These are phyloP conservation scores for Eristalis arbustorum DNA, from an alignment of 2,888 invertebrate genomes.

Conservation along the genomic window DNA sequence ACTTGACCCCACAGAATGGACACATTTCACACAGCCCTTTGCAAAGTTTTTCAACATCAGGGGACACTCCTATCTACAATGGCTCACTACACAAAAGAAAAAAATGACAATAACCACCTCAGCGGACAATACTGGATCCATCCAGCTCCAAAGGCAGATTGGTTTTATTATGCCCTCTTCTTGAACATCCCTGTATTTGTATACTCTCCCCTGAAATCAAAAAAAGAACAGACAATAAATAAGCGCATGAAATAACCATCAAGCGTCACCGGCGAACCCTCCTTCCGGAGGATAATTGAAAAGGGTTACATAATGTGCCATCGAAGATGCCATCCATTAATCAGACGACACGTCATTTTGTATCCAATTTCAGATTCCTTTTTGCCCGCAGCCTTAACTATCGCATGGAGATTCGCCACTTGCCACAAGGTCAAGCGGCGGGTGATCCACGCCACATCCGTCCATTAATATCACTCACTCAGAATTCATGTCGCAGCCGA, in stretches of 20 bases:
- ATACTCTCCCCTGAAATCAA: too few relatives aligned
- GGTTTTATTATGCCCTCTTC: too few relatives aligned
- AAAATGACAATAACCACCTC: too few relatives aligned
- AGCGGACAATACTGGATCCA: too few relatives aligned
- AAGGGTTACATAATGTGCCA: not conserved
- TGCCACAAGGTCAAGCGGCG: not conserved
- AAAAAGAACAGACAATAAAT: not conserved
- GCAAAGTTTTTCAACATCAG: too few relatives aligned
- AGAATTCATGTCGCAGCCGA: conserved; percentile 9
- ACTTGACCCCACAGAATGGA: too few relatives aligned
- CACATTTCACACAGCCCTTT: too few relatives aligned
- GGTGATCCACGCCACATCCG: conserved; percentile 15
- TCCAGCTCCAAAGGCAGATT: too few relatives aligned
- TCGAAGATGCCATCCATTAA: not conserved
- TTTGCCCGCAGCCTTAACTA: not conserved
- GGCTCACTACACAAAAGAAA: too few relatives aligned
- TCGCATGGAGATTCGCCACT: not conserved
- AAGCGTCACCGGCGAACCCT: not conserved
- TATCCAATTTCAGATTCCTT: not conserved
- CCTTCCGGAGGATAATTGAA: not conserved
- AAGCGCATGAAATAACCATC: not conserved
- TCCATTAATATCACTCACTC: conserved; percentile 46
- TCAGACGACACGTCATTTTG: conserved; percentile 4
- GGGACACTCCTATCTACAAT: too few relatives aligned
- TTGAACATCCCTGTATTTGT: too few relatives aligned